Conservation (phyloP, 30 jellyfish, hydroid and myxozoan genomes). For the Sanderia malayensis region DNA sequence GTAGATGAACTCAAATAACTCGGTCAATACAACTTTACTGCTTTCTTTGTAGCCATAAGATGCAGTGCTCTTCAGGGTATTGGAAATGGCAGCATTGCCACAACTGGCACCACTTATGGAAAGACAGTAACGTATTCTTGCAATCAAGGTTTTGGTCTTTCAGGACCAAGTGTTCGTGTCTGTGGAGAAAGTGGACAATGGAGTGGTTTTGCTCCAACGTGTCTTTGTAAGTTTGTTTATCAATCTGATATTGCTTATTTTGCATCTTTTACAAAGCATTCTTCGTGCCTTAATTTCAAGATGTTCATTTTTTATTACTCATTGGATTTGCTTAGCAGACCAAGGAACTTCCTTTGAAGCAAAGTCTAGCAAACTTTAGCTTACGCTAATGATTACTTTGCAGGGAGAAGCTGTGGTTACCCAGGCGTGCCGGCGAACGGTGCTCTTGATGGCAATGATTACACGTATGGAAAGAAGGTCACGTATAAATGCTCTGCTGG, state of each 20-base stretch:
- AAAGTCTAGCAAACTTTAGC: no score
- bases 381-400: no score
- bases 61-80: constrained; percentile 75
- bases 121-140: constrained; percentile 67
- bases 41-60: constrained; percentile 47
- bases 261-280: no score
- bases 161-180: constrained; percentile 74
- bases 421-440: constrained; percentile 86
- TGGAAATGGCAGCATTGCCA: constrained; percentile 73
- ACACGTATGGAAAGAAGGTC: constrained; percentile 67
- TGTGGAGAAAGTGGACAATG: constrained; percentile 89
- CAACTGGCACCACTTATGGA: constrained; percentile 62
- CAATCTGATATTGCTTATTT: no score
- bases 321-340: no score
- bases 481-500: constrained; percentile 75
- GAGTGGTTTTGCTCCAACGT: constrained; percentile 91
- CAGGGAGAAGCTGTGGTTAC: constrained; percentile 89
- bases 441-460: constrained; percentile 52
- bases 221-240: constrained; percentile 94
- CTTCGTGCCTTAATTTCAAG: not conserved
- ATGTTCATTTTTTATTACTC: not conserved
- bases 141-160: constrained; percentile 76
- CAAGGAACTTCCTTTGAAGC: no score
- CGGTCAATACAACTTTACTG: no score
- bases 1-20: no score